Evolutionary conservation across 1,140 invertebrate genomes (phyloP).

Genomic region (Drosophila pruinosa): DNA sequence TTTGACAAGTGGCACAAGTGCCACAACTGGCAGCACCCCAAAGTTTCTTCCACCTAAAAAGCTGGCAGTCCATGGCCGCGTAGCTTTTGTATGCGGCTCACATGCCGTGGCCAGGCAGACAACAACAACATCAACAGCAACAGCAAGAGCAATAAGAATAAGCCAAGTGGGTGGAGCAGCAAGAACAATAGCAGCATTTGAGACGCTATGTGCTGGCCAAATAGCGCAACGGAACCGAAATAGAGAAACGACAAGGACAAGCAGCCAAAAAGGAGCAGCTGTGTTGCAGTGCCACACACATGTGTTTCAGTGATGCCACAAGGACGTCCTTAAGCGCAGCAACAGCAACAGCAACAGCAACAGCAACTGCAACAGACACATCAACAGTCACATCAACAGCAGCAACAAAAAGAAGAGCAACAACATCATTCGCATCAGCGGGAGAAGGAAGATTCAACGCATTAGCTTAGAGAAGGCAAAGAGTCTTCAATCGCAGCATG

Average conservation of each 20-base stretch:
- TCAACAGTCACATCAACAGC: background rate
- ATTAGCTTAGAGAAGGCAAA: conserved; percentile 17
- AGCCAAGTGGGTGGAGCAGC: background rate
- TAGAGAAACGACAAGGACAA: conserved; percentile 12
- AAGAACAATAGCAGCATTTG: conserved; percentile 21
- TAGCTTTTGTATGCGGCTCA: conserved; percentile 42
- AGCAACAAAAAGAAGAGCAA: background rate
- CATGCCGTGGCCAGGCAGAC: conserved; percentile 20
- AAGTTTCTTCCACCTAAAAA: conserved; percentile 1
- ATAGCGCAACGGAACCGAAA: conserved; percentile 40
- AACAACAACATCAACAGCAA: conserved; percentile 7
- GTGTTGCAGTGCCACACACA: conserved; percentile 54
- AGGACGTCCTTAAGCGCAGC: conserved; percentile 66
- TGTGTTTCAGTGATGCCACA: conserved; percentile 73
- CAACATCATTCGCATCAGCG: conserved; percentile 2
- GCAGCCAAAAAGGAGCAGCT: conserved; percentile 35
- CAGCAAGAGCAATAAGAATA: conserved; percentile 6
- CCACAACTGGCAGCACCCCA: conserved; percentile 16
- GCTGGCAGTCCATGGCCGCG: conserved; percentile 30
- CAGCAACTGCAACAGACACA: conserved; percentile 5
- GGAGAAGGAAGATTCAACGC: background rate
- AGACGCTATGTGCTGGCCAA: conserved; percentile 61
- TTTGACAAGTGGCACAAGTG: conserved; percentile 62
- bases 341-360: conserved; percentile 33
- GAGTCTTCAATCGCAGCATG: conserved; percentile 47